These are phyloP conservation scores for Athene cunicularia DNA, from an alignment of 2,113 vertebrate genomes.

Conservation along the genomic window DNA sequence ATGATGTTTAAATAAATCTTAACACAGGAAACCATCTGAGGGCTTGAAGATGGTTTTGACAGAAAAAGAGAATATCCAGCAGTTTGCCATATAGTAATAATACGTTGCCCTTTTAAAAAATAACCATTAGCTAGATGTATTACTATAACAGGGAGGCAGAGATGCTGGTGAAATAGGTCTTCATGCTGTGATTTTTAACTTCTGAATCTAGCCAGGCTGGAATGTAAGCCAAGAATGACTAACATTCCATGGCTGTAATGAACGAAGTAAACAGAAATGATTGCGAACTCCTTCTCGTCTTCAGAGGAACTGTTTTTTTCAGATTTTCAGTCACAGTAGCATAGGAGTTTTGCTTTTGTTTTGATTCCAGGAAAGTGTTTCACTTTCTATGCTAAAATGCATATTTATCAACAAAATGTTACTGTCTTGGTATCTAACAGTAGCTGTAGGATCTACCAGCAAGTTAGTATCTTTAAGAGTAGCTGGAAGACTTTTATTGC, in stretches of 20 bases:
- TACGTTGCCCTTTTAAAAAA: background rate
- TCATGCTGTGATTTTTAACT: background rate
- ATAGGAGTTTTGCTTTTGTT: background rate
- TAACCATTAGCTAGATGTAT: background rate
- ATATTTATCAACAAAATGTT: background rate
- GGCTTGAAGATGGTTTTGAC: background rate
- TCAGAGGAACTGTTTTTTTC: background rate
- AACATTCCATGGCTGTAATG: background rate
- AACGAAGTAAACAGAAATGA: background rate
- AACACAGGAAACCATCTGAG: accelerated
- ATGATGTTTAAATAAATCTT: background rate
- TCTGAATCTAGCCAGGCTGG: background rate
- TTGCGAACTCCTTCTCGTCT: background rate
- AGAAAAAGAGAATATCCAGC: background rate
- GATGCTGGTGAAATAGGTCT: background rate
- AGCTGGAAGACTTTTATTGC: background rate
- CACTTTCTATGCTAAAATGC: background rate
- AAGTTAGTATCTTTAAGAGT: background rate
- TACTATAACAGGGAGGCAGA: background rate
- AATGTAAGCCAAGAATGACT: background rate
- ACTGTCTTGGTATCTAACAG: background rate
- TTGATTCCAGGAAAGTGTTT: background rate
- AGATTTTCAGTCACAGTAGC: background rate
- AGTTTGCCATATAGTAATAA: background rate
- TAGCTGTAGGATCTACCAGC: background rate